Conservation (phyloP, 2,888 invertebrate genomes). For the Lutraria lutraria region DNA sequence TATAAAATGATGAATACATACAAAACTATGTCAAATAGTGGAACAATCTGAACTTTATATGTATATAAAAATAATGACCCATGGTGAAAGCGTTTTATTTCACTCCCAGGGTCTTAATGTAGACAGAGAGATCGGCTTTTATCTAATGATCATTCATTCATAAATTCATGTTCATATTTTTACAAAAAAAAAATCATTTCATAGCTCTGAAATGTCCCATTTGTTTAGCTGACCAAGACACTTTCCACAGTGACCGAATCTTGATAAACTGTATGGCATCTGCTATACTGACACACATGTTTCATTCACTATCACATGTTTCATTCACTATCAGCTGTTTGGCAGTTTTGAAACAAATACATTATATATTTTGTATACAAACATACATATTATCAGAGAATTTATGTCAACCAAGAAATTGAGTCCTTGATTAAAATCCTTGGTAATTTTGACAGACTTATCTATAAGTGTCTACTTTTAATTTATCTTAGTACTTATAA, state of each 20-base stretch:
- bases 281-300: too few relatives aligned
- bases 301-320: too few relatives aligned
- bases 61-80: neutral
- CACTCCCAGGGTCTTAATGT: neutral
- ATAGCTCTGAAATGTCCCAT: too few relatives aligned
- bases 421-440: neutral
- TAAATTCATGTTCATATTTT: neutral
- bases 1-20: neutral
- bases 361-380: neutral
- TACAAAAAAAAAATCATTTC: neutral
- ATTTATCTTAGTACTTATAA: neutral
- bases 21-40: neutral
- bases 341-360: neutral
- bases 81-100: neutral
- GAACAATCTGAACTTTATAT: conserved; percentile 1
- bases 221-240: too few relatives aligned
- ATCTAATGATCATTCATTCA: neutral
- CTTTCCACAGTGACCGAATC: too few relatives aligned
- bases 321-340: neutral
- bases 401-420: neutral
- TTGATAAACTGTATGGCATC: too few relatives aligned
- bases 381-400: neutral
- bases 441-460: neutral
- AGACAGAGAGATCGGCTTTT: neutral
- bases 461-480: neutral